phyloP scores from a whole-genome alignment of 2,113 vertebrate species.

The Pavo muticus region DNA sequence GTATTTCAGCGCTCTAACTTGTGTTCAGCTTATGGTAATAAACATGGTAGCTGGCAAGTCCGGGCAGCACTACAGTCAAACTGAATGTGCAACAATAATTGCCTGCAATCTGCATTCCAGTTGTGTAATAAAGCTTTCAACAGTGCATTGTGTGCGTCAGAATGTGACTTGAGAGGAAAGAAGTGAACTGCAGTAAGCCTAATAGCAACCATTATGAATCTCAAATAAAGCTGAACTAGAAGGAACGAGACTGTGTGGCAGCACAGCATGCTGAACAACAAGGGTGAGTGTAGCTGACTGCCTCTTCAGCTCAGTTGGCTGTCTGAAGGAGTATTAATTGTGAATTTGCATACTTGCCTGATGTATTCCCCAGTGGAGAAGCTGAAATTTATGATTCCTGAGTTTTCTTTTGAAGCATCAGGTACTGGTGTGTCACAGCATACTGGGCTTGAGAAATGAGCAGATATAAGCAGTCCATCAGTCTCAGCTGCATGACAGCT shows the following conservation, averaged over 20 bases:
- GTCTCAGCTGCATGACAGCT: conserved; percentile 11
- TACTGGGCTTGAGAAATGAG: background rate
- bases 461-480: background rate
- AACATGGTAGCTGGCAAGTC: conserved; percentile 63
- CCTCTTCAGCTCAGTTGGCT: background rate
- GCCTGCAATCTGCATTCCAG: conserved; percentile 65
- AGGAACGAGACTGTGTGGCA: background rate
- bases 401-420: background rate
- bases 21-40: conserved; percentile 48
- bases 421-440: background rate
- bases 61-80: conserved; percentile 60
- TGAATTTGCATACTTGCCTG: background rate
- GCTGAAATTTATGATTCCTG: background rate
- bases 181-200: conserved; percentile 31
- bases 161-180: conserved; percentile 59
- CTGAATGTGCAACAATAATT: conserved; percentile 66
- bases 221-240: conserved; percentile 17
- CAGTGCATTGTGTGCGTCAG: conserved; percentile 66
- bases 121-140: conserved; percentile 72
- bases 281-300: background rate
- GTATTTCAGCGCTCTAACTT: background rate
- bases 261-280: background rate
- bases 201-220: conserved; percentile 37
- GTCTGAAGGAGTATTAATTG: background rate
- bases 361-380: background rate